Base-by-base conservation (phyloP, 2,888 invertebrate species). In the Mechanitis messenoides region DNA sequence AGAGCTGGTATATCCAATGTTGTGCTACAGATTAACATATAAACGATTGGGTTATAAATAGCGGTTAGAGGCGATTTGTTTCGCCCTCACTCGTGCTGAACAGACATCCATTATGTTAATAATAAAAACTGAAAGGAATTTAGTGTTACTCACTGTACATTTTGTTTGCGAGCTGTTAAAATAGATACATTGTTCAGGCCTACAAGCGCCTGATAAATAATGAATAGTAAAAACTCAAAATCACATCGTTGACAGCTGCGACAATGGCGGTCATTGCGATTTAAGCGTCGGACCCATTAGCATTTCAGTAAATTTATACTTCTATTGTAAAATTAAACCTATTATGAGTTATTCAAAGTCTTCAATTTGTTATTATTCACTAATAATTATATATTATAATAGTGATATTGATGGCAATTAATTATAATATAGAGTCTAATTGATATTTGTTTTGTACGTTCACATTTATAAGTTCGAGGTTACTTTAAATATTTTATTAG, bases 51-150 rank as follows among this genome's bases (percentile, higher is more conserved):
- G 84, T 76, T 88, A 88, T 84, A 86, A 87, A 88, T 88, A 87
- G 87, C 80, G 76, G 72, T 80, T 78, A 78, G 79, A 76, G 75
- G 80, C 77, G 81, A 79, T 79, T 80, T 80, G 82, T 80, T 79
- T 77, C 78, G 78, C 71, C 76, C 78, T 78, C 77, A 78, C 79
- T 80, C 81, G 77, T 72, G 76, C 79, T 78, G 80, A 84, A 84
- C 86, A 85, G 85, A 79, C 79, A 75, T 80, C 84, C 83, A 85
- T 87, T 88, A 87, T 87, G 84, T 84, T 80, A 81, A 80, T 79
- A 85, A 87, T 87, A 87, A 88, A 87, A 84, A 81, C 80, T 80
- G 74, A 84, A 86, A 83, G 85, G 83, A 84, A 85, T 84, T 77
- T 81, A 74, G 74, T 74, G 75, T 75, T 74, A 69, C 73, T 72